Conservation (phyloP, 1,140 invertebrate genomes). For the Trypoxylus dichotomus region DNA sequence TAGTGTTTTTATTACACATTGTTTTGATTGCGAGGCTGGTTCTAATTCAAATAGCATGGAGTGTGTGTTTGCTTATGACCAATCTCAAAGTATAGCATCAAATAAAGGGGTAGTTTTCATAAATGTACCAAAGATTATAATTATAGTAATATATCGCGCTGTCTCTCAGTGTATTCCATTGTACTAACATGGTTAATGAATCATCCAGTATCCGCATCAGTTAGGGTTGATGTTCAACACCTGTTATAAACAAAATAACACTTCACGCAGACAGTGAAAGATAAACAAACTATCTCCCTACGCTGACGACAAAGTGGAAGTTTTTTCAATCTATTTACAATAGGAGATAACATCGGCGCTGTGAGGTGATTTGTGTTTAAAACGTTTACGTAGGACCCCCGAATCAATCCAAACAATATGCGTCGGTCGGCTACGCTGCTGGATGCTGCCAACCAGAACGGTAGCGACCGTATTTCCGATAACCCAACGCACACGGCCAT, state of each 20-base stretch:
- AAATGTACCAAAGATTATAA: too few species aligned
- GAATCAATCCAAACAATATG: not conserved
- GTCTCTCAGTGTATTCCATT: too few species aligned
- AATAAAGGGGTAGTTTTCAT: too few species aligned
- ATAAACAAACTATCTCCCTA: not conserved
- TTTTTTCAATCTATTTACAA: conserved; percentile 2
- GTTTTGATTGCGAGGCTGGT: too few species aligned
- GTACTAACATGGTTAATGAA: too few species aligned
- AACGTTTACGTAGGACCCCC: not conserved
- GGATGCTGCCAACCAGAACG: not conserved
- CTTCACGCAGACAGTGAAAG: not conserved
- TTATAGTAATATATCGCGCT: too few species aligned
- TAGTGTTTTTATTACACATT: too few species aligned
- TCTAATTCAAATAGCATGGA: too few species aligned
- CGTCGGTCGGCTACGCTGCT: not conserved
- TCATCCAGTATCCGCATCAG: too few species aligned
- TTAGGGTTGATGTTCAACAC: too few species aligned
- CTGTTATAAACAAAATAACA: not conserved
- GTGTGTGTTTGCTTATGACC: too few species aligned
- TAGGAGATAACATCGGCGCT: not conserved
- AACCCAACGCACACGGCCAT: not conserved
- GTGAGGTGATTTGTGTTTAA: conserved; percentile 6
- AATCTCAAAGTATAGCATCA: too few species aligned
- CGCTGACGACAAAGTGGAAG: not conserved
- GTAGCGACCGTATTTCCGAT: not conserved